phyloP scores from a whole-genome alignment of 2,888 invertebrate genomes.

The Drosophila kanekoi region DNA sequence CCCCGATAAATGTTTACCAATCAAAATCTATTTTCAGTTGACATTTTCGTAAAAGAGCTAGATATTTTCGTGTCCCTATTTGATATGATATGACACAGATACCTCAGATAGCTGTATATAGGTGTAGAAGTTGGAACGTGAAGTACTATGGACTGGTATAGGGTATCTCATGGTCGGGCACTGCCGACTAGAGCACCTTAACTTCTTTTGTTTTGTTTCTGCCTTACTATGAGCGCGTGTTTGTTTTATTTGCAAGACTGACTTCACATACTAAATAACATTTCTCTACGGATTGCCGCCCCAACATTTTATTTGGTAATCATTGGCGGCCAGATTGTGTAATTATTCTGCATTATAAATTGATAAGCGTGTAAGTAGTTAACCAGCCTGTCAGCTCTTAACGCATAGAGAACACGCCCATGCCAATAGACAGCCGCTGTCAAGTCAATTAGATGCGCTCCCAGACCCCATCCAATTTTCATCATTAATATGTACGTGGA shows the following conservation, averaged over 20 bases:
- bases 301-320: background rate
- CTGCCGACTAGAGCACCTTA: background rate
- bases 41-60: too few species aligned
- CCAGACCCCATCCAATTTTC: constrained; percentile 22
- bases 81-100: too few species aligned
- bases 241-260: constrained; percentile 17
- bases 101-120: too few species aligned
- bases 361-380: constrained; percentile 8
- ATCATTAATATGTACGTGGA: constrained; percentile 46
- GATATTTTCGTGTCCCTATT: too few species aligned
- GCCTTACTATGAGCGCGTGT: constrained; percentile 35
- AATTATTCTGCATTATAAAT: background rate
- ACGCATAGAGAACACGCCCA: constrained; percentile 26
- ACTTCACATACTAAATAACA: constrained; percentile 19
- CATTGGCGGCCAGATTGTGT: too few species aligned
- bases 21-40: too few species aligned
- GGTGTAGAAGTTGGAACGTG: too few species aligned
- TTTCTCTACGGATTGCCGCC: too few species aligned
- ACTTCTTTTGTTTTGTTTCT: constrained; percentile 9
- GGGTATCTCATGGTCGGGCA: background rate
- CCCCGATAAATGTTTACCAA: too few species aligned
- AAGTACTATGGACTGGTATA: background rate
- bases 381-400: constrained; percentile 19
- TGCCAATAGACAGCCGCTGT: constrained; percentile 44
- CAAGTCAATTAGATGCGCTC: constrained; percentile 44